These are phyloP conservation scores for Drosophila oshimai DNA, from an alignment of 1,140 invertebrate species.

Conservation along the genomic window DNA sequence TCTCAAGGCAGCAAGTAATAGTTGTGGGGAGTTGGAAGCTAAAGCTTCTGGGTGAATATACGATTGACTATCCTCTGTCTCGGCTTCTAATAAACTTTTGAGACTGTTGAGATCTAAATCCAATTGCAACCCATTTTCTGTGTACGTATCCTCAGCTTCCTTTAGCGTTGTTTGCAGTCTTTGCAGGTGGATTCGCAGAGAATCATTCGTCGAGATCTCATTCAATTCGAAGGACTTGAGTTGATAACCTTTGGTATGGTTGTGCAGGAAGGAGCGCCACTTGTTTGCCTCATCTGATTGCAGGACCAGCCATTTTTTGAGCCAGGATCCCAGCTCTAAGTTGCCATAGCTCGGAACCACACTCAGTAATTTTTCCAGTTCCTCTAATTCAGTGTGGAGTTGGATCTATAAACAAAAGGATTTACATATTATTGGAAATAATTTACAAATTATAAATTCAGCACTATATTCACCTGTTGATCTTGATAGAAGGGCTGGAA, in stretches of 20 bases:
- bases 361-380: slow-evolving; percentile 32
- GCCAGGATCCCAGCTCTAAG: slow-evolving; percentile 44
- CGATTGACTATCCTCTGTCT: neutral
- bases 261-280: slow-evolving; percentile 41
- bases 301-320: slow-evolving; percentile 38
- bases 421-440: neutral
- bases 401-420: neutral
- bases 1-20: slow-evolving; percentile 35
- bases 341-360: slow-evolving; percentile 57
- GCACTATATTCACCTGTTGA: slow-evolving; percentile 53
- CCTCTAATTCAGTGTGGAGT: slow-evolving; percentile 18
- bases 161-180: slow-evolving; percentile 23
- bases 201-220: neutral
- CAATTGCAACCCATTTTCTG: neutral
- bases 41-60: slow-evolving; percentile 3
- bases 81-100: neutral
- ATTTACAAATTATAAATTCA: neutral
- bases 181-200: slow-evolving; percentile 5
- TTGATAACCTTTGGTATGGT: slow-evolving; percentile 9
- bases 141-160: neutral
- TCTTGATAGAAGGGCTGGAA: slow-evolving; percentile 69
- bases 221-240: slow-evolving; percentile 50
- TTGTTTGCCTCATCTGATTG: slow-evolving; percentile 50
- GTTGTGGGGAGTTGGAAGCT: slow-evolving; percentile 14
- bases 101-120: slow-evolving; percentile 30